phyloP scores from a whole-genome alignment of 1,140 invertebrate species.

The Bombus pascuorum region DNA sequence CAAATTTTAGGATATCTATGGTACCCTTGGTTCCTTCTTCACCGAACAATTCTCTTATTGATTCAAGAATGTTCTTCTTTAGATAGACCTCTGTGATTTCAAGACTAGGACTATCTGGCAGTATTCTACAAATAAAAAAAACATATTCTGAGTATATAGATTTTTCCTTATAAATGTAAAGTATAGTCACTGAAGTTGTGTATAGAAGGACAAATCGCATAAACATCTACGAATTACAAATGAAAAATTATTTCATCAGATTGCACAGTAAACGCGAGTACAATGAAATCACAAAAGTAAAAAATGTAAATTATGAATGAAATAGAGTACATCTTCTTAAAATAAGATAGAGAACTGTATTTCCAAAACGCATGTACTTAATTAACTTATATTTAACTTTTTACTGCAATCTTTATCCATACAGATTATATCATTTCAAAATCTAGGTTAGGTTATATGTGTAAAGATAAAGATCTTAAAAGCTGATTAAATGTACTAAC shows the following conservation, averaged over 20 bases:
- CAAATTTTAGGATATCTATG: constrained; percentile 85
- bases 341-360: neutral
- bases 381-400: neutral
- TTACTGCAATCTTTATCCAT: neutral
- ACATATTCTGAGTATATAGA: neutral
- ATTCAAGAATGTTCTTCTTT: constrained; percentile 84
- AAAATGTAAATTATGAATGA: neutral
- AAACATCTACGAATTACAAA: neutral
- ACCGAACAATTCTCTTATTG: constrained; percentile 84
- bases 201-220: neutral
- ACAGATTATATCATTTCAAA: neutral
- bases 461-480: neutral
- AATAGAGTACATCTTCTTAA: neutral
- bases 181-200: neutral
- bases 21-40: constrained; percentile 82
- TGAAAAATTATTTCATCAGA: neutral
- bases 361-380: neutral
- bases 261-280: neutral
- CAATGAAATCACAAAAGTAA: neutral
- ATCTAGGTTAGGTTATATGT: constrained; percentile 35
- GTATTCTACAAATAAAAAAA: constrained; percentile 79
- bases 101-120: constrained; percentile 74
- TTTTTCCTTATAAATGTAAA: neutral
- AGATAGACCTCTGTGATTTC: constrained; percentile 81
- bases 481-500: constrained; percentile 76